phyloP scores from a whole-genome alignment of 2,888 invertebrate species.

The Morpho helenor region DNA sequence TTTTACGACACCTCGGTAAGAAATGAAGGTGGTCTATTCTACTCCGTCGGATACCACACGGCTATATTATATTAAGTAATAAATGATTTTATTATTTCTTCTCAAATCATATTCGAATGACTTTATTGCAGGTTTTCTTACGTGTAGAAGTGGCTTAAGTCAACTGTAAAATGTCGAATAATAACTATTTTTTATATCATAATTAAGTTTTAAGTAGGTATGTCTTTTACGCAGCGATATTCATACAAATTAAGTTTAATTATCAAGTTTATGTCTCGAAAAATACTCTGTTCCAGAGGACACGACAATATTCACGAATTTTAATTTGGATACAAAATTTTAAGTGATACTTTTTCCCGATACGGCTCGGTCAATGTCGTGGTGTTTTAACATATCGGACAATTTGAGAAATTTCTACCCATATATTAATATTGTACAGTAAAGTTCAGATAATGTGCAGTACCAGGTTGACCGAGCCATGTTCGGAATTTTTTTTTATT shows the following conservation, averaged over 20 bases:
- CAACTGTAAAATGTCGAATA: slow-evolving; percentile 4
- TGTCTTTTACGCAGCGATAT: slow-evolving; percentile 32
- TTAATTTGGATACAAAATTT: slow-evolving; percentile 64
- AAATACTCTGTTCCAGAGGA: slow-evolving; percentile 34
- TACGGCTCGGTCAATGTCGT: slow-evolving; percentile 38
- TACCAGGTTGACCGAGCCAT: no score
- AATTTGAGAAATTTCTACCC: not conserved
- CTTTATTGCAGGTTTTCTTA: not conserved
- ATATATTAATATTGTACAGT: not conserved
- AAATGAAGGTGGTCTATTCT: no score
- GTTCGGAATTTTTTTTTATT: no score
- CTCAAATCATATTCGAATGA: no score
- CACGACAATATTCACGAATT: slow-evolving; percentile 64
- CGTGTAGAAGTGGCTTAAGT: not conserved
- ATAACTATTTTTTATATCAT: slow-evolving; percentile 22
- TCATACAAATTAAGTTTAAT: slow-evolving; percentile 57
- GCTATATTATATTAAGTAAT: no score
- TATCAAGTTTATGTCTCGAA: slow-evolving; percentile 44
- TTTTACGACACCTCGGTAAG: no score
- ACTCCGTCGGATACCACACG: no score
- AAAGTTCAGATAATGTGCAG: no score
- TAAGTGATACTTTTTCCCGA: slow-evolving; percentile 59
- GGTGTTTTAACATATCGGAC: slow-evolving; percentile 17
- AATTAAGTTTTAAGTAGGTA: slow-evolving; percentile 30
- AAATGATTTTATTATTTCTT: no score